Evolutionary conservation across 2,113 vertebrate species (phyloP), one percentile per base, ranked within the genome.

Genomic region (Periophthalmodon schlosseri): DNA sequence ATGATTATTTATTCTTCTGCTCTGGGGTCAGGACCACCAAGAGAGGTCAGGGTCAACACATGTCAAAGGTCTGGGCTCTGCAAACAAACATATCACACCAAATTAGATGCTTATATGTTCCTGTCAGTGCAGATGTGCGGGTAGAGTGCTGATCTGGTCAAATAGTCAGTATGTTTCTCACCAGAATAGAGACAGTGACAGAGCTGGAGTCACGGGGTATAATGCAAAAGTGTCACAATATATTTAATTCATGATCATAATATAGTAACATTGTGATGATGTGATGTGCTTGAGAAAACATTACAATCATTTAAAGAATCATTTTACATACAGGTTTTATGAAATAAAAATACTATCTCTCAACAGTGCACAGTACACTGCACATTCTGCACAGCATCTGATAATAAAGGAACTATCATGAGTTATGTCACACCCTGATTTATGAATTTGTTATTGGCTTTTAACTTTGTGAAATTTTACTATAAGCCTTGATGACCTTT

Each of bases 61-160:
- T 63, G 60, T 34, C 34, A 65, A 65, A 65, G 63, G 34, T 65
- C 33, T 39, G 34, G 63, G 10, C 63, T 39, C 36, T 39, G 10
- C 63, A 65, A 65, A 65, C 33, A 65, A 65, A 75, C 60, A 63
- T 63, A 18, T 63, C 60, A 63, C 60, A 63, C 60, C 24, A 63
- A 63, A 63, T 63, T 63, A 63, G 60, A 63, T 33, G 28, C 12
- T 28, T 4, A 14, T 21, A 23, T 60, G 57, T 60, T 63, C 58
- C 28, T 24, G 58, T 61, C 58, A 61, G 12, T 28, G 7, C 58
- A 61, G 24, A 61, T 60, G 13, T 57, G 58, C 34, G 60, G 24
- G 24, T 7, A 24, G 5, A 57, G 56, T 23, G 6, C 20, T 57
- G 7, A 56, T 23, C 54, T 23, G n/a, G 16, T 18, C 49, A 50